These are phyloP conservation scores for Brachionus asplanchnoidis DNA, from an alignment of 1,140 invertebrate species.

Conservation along the genomic window DNA sequence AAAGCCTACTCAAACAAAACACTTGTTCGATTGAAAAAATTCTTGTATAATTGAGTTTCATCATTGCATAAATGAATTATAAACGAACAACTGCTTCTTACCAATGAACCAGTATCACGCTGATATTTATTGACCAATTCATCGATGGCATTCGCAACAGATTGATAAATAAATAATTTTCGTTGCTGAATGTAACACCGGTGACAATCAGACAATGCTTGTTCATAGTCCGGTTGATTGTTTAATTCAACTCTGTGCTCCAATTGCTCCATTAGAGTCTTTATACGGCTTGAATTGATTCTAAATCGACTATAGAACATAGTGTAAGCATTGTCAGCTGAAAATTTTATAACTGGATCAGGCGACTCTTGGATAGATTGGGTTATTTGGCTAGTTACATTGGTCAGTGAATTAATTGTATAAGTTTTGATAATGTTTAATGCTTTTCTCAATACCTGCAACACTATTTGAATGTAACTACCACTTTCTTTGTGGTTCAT, in stretches of 20 bases:
- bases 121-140: conserved; percentile 67
- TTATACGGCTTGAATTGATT: conserved; percentile 75
- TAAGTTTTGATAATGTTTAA: conserved; percentile 72
- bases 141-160: conserved; percentile 63
- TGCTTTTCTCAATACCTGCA: conserved; percentile 72
- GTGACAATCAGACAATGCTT: conserved; percentile 73
- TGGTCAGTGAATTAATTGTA: conserved; percentile 67
- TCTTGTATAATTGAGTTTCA: conserved; percentile 78
- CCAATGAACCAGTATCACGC: conserved; percentile 78
- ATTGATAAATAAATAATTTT: conserved; percentile 65
- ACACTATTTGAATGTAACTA: conserved; percentile 62
- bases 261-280: conserved; percentile 72
- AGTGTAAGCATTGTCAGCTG: conserved; percentile 72
- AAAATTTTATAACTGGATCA: conserved; percentile 17
- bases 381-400: conserved; percentile 13
- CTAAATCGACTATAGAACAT: conserved; percentile 90
- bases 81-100: conserved; percentile 79
- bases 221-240: conserved; percentile 61
- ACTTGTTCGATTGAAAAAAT: conserved; percentile 73
- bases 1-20: conserved; percentile 63
- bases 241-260: conserved; percentile 63
- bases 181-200: conserved; percentile 76
- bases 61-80: conserved; percentile 84
- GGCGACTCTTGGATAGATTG: conserved; percentile 33
- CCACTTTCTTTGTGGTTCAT: conserved; percentile 56